Conservation (phyloP, 2,113 vertebrate species). For the Prunella fulvescens region DNA sequence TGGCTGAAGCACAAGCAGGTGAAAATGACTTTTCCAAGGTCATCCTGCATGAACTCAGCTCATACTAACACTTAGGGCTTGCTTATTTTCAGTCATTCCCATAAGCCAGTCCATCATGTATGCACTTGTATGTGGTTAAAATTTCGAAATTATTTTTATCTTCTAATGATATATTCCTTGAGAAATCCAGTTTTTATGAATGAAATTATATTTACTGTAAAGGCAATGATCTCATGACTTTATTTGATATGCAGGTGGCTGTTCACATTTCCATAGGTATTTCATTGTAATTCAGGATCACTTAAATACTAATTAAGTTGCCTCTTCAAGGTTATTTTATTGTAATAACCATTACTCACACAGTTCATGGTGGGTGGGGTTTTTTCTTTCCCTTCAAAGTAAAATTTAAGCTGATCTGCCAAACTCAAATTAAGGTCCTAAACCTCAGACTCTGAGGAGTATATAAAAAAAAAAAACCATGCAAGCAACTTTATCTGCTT, state of each 20-base stretch:
- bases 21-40: constrained; percentile 51
- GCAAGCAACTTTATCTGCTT: constrained; percentile 3
- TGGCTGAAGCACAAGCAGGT: constrained; percentile 38
- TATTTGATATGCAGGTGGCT: constrained; percentile 53
- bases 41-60: not conserved
- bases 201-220: constrained; percentile 24
- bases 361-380: not conserved
- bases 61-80: not conserved
- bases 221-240: constrained; percentile 41
- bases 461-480: not conserved
- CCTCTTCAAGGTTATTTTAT: constrained; percentile 65
- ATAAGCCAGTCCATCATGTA: not conserved
- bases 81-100: not conserved
- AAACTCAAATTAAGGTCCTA: constrained; percentile 29
- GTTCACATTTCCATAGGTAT: constrained; percentile 54
- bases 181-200: constrained; percentile 11
- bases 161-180: constrained; percentile 16
- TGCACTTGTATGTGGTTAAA: not conserved
- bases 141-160: constrained; percentile 7
- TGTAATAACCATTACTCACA: not conserved
- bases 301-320: constrained; percentile 71
- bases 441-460: not conserved
- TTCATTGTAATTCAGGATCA: constrained; percentile 61
- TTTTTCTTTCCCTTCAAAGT: not conserved
- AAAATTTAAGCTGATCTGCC: constrained; percentile 44